phyloP scores from a whole-genome alignment of 2,888 invertebrate species.

The Empis stercorea region DNA sequence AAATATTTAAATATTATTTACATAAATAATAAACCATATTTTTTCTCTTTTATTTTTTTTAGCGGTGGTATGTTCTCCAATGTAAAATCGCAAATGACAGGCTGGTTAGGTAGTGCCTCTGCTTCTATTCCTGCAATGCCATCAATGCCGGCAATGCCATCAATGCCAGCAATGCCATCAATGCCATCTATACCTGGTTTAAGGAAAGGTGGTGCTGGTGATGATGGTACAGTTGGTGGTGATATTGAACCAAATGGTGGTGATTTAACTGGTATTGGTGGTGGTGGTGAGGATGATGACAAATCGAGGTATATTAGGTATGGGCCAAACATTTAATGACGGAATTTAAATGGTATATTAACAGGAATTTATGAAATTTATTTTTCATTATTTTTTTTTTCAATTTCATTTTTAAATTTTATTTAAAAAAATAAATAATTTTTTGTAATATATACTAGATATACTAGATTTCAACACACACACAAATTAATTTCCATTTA shows the following conservation, averaged over 20 bases:
- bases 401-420: not conserved
- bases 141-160: constrained; percentile 35
- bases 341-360: constrained; percentile 30
- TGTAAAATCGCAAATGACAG: constrained; percentile 75
- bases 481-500: too few species aligned
- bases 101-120: constrained; percentile 54
- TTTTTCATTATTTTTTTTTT: constrained; percentile 1
- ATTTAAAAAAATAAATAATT: not conserved
- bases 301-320: constrained; percentile 74
- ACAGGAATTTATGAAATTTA: not conserved
- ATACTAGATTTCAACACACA: too few species aligned
- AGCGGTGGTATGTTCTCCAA: constrained; percentile 77
- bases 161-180: constrained; percentile 30
- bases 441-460: too few species aligned
- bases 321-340: constrained; percentile 43
- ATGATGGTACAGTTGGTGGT: constrained; percentile 36
- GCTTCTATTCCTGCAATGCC: constrained; percentile 35
- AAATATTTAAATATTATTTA: too few species aligned
- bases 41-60: too few species aligned
- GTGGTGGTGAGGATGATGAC: constrained; percentile 75
- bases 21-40: too few species aligned
- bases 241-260: constrained; percentile 34
- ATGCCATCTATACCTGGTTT: constrained; percentile 53
- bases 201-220: constrained; percentile 49
- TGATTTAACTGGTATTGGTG: constrained; percentile 33